Percentiles rank a stretch among this genome's conserved stretches.
Evolutionary conservation across 2,888 invertebrate species (phyloP).

Genomic region (Andrena chrysosceles): DNA sequence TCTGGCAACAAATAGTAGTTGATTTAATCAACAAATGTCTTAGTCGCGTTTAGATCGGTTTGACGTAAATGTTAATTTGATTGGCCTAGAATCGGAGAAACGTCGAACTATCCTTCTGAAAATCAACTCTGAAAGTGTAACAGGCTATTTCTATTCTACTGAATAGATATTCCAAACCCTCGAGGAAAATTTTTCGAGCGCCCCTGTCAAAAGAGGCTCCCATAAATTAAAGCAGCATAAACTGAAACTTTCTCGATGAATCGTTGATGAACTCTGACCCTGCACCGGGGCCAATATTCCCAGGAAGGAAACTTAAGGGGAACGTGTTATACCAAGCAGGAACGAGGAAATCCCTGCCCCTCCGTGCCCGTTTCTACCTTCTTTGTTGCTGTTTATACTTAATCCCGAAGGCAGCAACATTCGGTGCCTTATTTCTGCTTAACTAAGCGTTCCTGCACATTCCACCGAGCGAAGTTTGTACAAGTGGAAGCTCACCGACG

Average conservation of each 20-base stretch:
- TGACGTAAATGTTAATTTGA: too few species aligned
- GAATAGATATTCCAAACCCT: too few species aligned
- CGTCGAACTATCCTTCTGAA: too few species aligned
- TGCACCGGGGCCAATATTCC: conserved; percentile 20
- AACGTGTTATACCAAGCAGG: conserved; percentile 19
- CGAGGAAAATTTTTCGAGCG: too few species aligned
- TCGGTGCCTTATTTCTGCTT: conserved; percentile 64
- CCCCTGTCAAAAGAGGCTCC: too few species aligned
- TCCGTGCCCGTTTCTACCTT: conserved; percentile 41
- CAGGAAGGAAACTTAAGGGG: conserved; percentile 14
- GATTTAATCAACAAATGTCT: too few species aligned
- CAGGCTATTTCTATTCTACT: too few species aligned
- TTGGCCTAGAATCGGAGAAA: too few species aligned
- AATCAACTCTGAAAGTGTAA: too few species aligned
- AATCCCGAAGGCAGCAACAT: conserved; percentile 48
- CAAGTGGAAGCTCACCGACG: conserved; percentile 62
- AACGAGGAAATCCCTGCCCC: conserved; percentile 39
- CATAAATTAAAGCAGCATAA: conserved; percentile 3
- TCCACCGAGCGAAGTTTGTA: conserved; percentile 55
- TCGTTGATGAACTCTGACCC: conserved; percentile 41
- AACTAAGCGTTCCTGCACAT: conserved; percentile 62
- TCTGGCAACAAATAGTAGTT: background rate
- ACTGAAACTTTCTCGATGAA: conserved; percentile 16
- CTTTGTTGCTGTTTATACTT: conserved; percentile 59
- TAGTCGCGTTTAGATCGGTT: too few species aligned